These are phyloP conservation scores for Clusia tigrina DNA, from an alignment of 2,888 invertebrate genomes.

Conservation along the genomic window DNA sequence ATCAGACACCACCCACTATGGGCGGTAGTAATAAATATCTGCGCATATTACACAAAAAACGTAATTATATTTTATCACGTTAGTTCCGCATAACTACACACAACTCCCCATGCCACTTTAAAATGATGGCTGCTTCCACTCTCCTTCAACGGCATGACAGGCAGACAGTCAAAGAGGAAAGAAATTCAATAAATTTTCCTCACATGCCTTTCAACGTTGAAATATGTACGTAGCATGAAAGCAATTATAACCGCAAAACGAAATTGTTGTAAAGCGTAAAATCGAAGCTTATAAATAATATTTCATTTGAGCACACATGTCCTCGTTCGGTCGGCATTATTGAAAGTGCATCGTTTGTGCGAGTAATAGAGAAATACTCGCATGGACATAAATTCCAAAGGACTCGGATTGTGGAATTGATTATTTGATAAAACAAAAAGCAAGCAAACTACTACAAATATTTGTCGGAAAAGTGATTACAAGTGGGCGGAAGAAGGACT, in stretches of 20 bases:
- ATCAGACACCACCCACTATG: neutral
- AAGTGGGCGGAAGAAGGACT: too few species aligned
- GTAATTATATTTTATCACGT: constrained; percentile 1
- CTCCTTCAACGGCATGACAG: neutral
- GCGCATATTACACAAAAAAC: neutral
- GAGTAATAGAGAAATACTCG: too few species aligned
- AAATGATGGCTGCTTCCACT: neutral
- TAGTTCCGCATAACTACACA: constrained; percentile 9
- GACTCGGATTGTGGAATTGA: too few species aligned
- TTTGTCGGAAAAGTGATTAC: too few species aligned
- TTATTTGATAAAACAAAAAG: too few species aligned
- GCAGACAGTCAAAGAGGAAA: too few species aligned
- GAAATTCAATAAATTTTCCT: constrained; percentile 6
- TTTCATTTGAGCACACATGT: constrained; percentile 10
- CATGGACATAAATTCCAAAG: too few species aligned
- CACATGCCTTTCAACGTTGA: neutral
- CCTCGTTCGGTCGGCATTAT: too few species aligned
- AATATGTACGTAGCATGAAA: neutral
- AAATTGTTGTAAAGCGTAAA: constrained; percentile 10
- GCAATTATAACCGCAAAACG: constrained; percentile 7
- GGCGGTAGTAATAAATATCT: neutral
- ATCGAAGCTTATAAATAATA: constrained; percentile 10
- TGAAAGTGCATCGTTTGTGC: too few species aligned
- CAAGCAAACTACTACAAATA: too few species aligned
- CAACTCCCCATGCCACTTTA: neutral